Evolutionary conservation across 2,797 vertebrate genomes (phyloP), one percentile per base, ranked within the genome.

Genomic region (Neoniphon sammara): DNA sequence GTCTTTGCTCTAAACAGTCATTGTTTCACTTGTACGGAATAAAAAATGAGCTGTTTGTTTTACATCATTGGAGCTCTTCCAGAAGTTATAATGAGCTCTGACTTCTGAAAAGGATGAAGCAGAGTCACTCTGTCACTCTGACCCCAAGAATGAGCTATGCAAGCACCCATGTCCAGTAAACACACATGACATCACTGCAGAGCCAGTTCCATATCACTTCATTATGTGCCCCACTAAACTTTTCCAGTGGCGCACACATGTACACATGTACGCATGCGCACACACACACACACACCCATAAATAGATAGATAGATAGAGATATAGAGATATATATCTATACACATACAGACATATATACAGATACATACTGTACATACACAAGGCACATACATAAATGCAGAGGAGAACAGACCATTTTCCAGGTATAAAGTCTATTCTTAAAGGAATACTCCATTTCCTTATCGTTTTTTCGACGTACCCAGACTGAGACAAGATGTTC

Each of bases 111-210:
- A 70, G 36, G 60, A 79, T 59, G 69, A 83, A 87, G 83, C 52
- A 50, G 72, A 52, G 59, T 77, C 55, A 30, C 34, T 76, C 58
- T 39, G 78, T 67, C 25, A 79, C 68, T 70, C 50, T 66, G 49
- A 84, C 60, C 66, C 60, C 1, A 14, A 64, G 57, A 65, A 59
- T 63, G 17, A 56, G 70, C 75, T 80, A 57, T 23, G 70, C 61
- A 85, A 83, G 76, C 72, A 7, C 56, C 39, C 31, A 0, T 68
- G 47, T 83, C 70, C 57, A 77, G 77, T 78, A 70, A 81, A 84
- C 79, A 78, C 64, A 73, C 55, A 75, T 83, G 85, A 83, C 80
- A 68, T 88, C 66, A 87, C 83, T 60, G 54, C 47, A 71, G 54
- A 77, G 53, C 70, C 58, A 53, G 36, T 15, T 63, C 56, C 36